These are phyloP conservation scores for Kuschelorhynchus macadamiae DNA, from an alignment of 2,888 invertebrate species.

Conservation along the genomic window DNA sequence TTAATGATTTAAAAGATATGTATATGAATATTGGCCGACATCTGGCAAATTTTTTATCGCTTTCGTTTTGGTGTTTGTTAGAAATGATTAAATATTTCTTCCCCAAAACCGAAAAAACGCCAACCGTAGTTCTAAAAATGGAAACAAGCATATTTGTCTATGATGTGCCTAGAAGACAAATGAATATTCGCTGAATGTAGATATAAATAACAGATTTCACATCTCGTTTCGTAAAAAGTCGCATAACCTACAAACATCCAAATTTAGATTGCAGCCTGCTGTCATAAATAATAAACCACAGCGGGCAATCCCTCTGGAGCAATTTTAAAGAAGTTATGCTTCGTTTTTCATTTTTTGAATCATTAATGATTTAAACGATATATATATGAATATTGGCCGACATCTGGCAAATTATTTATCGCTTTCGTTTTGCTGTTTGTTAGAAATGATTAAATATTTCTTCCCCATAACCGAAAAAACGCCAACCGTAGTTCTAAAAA, in stretches of 20 bases:
- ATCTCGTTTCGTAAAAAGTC: constrained; percentile 6
- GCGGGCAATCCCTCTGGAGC: constrained; percentile 27
- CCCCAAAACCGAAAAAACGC: not conserved
- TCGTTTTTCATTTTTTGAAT: constrained; percentile 41
- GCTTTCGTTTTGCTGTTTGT: constrained; percentile 15
- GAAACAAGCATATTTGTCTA: not conserved
- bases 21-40: constrained; percentile 41
- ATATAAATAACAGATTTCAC: constrained; percentile 16
- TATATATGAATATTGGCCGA: constrained; percentile 39
- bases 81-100: not conserved
- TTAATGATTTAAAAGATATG: constrained; percentile 37
- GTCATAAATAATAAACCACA: constrained; percentile 32
- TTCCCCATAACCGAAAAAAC: not conserved
- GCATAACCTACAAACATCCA: constrained; percentile 21
- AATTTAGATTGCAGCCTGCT: constrained; percentile 18
- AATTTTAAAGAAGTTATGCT: constrained; percentile 40
- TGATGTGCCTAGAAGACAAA: no score
- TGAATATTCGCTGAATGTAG: constrained; percentile 3
- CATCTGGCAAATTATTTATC: constrained; percentile 38
- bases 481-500: not conserved
- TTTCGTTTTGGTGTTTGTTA: constrained; percentile 14
- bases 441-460: not conserved
- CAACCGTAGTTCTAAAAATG: not conserved
- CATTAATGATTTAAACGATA: constrained; percentile 37
- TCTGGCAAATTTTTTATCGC: constrained; percentile 35